A percentile compares a stretch with the other conserved stretches of the same genome.
Evolutionary conservation across 1,140 invertebrate species (phyloP).

Genomic region (Olivierus martensii): DNA sequence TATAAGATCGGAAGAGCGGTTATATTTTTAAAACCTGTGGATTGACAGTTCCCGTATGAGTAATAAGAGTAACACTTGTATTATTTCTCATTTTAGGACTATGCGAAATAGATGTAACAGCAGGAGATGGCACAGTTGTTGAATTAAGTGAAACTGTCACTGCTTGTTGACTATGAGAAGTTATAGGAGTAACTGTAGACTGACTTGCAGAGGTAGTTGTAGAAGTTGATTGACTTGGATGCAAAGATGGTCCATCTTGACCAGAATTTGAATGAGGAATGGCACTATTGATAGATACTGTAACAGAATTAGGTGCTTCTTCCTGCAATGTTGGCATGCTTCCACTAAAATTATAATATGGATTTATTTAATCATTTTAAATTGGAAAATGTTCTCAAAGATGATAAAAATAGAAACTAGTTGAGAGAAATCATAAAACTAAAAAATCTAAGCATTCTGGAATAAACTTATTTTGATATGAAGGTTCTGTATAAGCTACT

Average conservation of each 20-base stretch:
- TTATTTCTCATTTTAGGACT: constrained; percentile 8
- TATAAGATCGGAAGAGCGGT: too few relatives aligned
- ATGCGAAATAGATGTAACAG: constrained; percentile 5
- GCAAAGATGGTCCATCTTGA: constrained; percentile 5
- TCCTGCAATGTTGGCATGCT: constrained; percentile 22
- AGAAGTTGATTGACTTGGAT: constrained; percentile 15
- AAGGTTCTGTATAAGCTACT: too few relatives aligned
- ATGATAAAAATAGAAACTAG: too few relatives aligned
- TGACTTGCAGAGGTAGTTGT: constrained; percentile 10
- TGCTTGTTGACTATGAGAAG: constrained; percentile 2
- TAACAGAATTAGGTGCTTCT: constrained; percentile 13
- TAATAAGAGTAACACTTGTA: constrained; percentile 11
- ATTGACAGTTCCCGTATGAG: constrained; percentile 9
- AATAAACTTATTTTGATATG: too few relatives aligned
- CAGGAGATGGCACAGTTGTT: neutral
- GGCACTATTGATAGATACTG: constrained; percentile 9
- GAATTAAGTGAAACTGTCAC: constrained; percentile 1
- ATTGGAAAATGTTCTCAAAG: too few relatives aligned
- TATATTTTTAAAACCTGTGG: constrained; percentile 12
- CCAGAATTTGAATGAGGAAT: neutral
- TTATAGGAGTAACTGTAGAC: neutral
- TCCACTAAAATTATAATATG: constrained; percentile 19
- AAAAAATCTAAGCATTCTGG: too few relatives aligned
- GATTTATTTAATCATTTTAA: too few relatives aligned
- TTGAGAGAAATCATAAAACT: too few relatives aligned